phyloP scores from a whole-genome alignment of 2,888 invertebrate genomes.

The Tenthredo livida region DNA sequence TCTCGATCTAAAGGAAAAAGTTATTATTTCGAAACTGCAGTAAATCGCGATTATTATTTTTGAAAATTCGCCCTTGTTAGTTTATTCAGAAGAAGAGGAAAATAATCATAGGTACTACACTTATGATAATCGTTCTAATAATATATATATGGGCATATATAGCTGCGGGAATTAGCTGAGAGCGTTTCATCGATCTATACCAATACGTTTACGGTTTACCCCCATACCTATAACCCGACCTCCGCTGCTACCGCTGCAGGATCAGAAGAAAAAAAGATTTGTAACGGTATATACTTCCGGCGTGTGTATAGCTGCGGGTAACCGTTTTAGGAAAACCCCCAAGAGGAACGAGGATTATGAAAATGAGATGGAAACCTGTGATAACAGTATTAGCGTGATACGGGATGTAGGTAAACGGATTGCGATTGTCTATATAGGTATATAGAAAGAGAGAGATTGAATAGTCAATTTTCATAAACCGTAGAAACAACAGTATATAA shows the following conservation, averaged over 20 bases:
- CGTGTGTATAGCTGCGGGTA: background rate
- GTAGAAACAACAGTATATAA: background rate
- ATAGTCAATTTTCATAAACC: slow-evolving; percentile 23
- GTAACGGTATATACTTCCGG: slow-evolving; percentile 15
- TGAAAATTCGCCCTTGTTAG: background rate
- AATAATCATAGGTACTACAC: too few relatives aligned
- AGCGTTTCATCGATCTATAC: slow-evolving; percentile 3
- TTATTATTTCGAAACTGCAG: background rate
- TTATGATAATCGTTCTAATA: too few relatives aligned
- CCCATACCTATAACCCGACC: background rate
- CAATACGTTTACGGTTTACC: background rate
- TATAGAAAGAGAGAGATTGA: background rate
- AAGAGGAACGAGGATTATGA: slow-evolving; percentile 43
- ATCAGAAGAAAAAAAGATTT: background rate
- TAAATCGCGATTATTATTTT: background rate
- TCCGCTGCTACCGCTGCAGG: background rate
- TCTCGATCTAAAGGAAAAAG: background rate
- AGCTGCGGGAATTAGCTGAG: background rate
- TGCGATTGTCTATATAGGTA: background rate
- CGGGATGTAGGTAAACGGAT: slow-evolving; percentile 50
- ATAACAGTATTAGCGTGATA: slow-evolving; percentile 47
- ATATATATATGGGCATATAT: background rate
- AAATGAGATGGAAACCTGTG: slow-evolving; percentile 48
- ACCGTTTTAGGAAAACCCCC: slow-evolving; percentile 45
- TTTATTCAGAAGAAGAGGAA: background rate